Conservation (phyloP, 2,888 invertebrate species). For the Andrena camellia region DNA sequence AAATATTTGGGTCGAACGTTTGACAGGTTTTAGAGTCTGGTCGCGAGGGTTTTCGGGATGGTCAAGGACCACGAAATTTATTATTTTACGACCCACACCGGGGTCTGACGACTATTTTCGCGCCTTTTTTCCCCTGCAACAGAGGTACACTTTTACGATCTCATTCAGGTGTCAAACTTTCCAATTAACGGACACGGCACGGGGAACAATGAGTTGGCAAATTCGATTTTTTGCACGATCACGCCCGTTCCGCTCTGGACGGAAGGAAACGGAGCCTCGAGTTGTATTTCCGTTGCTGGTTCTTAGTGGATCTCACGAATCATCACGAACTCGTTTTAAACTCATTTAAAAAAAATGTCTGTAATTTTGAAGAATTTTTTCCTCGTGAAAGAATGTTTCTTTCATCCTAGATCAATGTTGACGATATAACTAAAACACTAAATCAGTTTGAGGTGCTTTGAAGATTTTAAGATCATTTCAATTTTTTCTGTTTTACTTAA, state of each 20-base stretch:
- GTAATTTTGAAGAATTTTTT: background rate
- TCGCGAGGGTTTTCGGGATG: conserved; percentile 55
- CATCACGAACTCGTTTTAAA: conserved; percentile 14
- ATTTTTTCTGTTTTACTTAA: too few species aligned
- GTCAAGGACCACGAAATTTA: conserved; percentile 60
- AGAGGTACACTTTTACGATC: conserved; percentile 55
- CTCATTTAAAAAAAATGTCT: background rate
- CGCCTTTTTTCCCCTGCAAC: conserved; percentile 37
- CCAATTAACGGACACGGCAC: conserved; percentile 54
- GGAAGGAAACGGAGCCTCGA: conserved; percentile 43
- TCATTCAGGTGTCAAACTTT: conserved; percentile 61
- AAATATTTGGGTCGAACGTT: conserved; percentile 56
- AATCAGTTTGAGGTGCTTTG: too few species aligned
- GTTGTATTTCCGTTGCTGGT: conserved; percentile 36
- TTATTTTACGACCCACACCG: conserved; percentile 57
- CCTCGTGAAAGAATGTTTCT: background rate
- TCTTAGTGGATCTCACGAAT: background rate
- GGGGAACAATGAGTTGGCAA: conserved; percentile 52
- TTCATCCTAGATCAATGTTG: too few species aligned
- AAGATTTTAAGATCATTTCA: too few species aligned
- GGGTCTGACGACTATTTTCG: conserved; percentile 54
- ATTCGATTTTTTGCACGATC: conserved; percentile 53
- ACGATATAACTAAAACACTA: too few species aligned
- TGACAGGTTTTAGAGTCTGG: conserved; percentile 57
- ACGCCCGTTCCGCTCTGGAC: conserved; percentile 42